phyloP scores from a whole-genome alignment of 2,797 vertebrate species.

The Meda fulgida region DNA sequence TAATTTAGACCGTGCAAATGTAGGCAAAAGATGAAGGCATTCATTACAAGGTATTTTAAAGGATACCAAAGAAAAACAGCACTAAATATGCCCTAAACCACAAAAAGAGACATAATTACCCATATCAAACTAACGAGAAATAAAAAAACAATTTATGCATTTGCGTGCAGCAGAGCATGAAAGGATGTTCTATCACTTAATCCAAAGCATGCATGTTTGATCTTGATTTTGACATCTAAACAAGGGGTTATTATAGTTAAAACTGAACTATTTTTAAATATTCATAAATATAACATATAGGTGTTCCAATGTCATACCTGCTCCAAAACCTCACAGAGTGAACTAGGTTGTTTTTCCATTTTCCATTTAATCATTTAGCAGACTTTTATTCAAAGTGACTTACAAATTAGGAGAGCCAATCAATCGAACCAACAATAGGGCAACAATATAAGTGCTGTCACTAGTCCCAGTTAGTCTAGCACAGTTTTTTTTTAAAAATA shows the following conservation, averaged over 20 bases:
- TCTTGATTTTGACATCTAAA: slow-evolving; percentile 51
- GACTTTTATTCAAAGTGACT: too few relatives aligned
- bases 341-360: neutral
- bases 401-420: too few relatives aligned
- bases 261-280: neutral
- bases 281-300: neutral
- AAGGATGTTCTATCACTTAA: slow-evolving; percentile 36
- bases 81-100: slow-evolving; percentile 18
- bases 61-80: neutral
- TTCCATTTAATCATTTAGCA: too few relatives aligned
- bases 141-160: neutral
- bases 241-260: slow-evolving; percentile 7
- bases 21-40: neutral
- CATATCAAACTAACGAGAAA: slow-evolving; percentile 6
- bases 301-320: neutral
- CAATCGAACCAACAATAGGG: too few relatives aligned
- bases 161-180: slow-evolving; percentile 12
- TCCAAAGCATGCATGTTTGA: slow-evolving; percentile 42
- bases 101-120: slow-evolving; percentile 25
- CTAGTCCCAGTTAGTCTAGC: too few relatives aligned
- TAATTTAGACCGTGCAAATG: neutral
- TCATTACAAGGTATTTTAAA: slow-evolving; percentile 20
- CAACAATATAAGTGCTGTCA: too few relatives aligned
- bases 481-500: too few relatives aligned
- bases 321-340: neutral